Percentiles rank a stretch among this genome's conserved stretches.
Evolutionary conservation across 1,140 invertebrate species (phyloP).

Genomic region (Temnothorax longispinosus): DNA sequence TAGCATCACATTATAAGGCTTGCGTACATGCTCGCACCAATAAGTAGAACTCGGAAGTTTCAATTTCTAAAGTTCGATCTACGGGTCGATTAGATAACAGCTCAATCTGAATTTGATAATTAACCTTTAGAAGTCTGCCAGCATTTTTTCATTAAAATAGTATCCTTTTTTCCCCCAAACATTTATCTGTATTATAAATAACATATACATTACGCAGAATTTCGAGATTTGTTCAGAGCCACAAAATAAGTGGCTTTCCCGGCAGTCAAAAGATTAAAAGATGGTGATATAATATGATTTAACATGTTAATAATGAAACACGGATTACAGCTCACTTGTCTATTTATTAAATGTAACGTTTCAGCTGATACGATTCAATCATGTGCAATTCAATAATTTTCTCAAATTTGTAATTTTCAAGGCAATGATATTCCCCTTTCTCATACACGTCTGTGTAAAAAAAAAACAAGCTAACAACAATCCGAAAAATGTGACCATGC

Average conservation of each 20-base stretch:
- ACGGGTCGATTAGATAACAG: neutral
- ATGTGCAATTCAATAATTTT: conserved; percentile 3
- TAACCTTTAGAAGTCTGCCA: neutral
- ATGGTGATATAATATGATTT: neutral
- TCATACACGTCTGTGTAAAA: neutral
- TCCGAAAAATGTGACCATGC: conserved; percentile 35
- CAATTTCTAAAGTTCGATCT: neutral
- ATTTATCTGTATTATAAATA: too few relatives aligned
- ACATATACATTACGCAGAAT: too few relatives aligned
- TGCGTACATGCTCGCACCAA: conserved; percentile 28
- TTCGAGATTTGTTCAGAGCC: too few relatives aligned
- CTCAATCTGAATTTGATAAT: neutral
- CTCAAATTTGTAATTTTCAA: neutral
- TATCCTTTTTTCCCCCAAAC: too few relatives aligned
- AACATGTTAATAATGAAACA: neutral
- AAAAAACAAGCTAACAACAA: conserved; percentile 42
- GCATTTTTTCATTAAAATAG: too few relatives aligned
- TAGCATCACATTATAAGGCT: conserved; percentile 55
- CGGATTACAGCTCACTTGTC: neutral
- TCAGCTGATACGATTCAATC: neutral
- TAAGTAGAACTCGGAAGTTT: conserved; percentile 22
- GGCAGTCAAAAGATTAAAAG: too few relatives aligned
- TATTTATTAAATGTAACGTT: neutral
- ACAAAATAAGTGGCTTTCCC: too few relatives aligned
- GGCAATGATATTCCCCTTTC: neutral